phyloP scores from a whole-genome alignment of 1,140 invertebrate species.

The Pentalonia nigronervosa region DNA sequence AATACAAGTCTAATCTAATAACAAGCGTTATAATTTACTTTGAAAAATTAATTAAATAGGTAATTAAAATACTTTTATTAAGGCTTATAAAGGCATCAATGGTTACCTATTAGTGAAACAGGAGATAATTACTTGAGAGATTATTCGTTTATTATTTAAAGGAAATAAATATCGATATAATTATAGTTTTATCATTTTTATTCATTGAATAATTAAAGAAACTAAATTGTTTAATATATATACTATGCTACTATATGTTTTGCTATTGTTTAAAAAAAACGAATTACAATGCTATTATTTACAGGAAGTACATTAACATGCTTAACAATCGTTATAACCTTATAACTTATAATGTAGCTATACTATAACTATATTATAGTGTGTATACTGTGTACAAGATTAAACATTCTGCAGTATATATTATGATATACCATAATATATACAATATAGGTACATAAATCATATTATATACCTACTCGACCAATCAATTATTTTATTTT shows the following conservation, averaged over 20 bases:
- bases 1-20: too few species aligned
- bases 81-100: neutral
- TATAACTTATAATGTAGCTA: neutral
- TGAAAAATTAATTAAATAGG: neutral
- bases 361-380: neutral
- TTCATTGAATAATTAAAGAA: constrained; percentile 16
- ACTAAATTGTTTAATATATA: constrained; percentile 14
- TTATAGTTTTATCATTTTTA: neutral
- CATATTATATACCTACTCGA: neutral
- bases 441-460: neutral
- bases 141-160: neutral
- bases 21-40: neutral
- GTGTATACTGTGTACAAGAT: neutral
- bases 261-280: constrained; percentile 35
- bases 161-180: neutral
- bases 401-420: neutral
- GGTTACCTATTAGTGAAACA: neutral
- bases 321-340: constrained; percentile 12
- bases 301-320: constrained; percentile 33
- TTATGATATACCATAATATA: too few species aligned
- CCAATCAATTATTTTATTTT: neutral
- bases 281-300: constrained; percentile 32
- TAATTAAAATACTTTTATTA: neutral
- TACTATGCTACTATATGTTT: neutral
- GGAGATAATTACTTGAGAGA: neutral